Evolutionary conservation across 2,797 vertebrate species (phyloP), one percentile per base, ranked within the genome.

Genomic region (Danio tinwini): DNA sequence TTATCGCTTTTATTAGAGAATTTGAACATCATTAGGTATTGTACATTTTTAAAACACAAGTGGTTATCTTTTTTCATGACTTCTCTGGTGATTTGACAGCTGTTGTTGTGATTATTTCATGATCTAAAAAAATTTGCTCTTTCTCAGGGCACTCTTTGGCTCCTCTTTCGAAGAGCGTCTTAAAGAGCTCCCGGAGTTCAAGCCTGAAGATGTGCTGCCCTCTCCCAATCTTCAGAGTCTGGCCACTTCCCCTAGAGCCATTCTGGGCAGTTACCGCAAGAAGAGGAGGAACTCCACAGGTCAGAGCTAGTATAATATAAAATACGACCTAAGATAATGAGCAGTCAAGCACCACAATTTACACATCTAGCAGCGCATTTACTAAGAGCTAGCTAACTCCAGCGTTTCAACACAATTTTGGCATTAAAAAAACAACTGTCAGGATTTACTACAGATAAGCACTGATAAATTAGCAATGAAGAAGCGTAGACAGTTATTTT

Each of bases 201-300:
- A 94, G 42, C 96, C 96, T 0, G 96, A 96, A 85, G 96, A 97
- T 70, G 95, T 96, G 65, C 91, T 97, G 50, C 95, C 96, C n/a
- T 98, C 96, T 0, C 96, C 96, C 40, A 98, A 95, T 0, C 91
- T 98, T 84, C 96, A 97, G 92, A 96, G 95, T 47, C 92, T 97
- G 82, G 95, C 96, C 87, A 97, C 96, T 11, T 98, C 96, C 0
- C 96, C 96, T 0, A 92, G 96, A 68, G 95, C 95, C 87, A 98
- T 98, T 87, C 92, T 98, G 86, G 95, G 95, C 49, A 96, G 95
- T 87, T 98, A 98, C 87, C 95, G 96, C 85, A 96, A 93, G 88
- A 97, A 96, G 88, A 94, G 96, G 85, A 95, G 96, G 87, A 98
- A 96, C 87, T 98, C 96, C 71, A 96, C 95, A 0, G 96, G 96